Conservation (phyloP, 2,113 vertebrate genomes). For the Phaethon lepturus region DNA sequence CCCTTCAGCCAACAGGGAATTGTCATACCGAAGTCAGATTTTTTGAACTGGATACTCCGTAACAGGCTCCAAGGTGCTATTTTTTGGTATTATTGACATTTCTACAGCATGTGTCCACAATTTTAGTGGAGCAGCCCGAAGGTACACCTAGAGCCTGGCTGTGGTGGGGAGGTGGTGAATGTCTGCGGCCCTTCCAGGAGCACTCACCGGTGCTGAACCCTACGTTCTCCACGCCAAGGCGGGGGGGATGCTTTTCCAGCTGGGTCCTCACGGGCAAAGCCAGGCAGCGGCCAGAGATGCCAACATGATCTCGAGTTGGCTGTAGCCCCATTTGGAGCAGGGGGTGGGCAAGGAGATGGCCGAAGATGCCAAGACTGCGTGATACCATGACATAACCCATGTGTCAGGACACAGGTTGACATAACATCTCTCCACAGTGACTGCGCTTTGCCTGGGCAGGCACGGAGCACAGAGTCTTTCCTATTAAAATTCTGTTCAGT, state of each 20-base stretch:
- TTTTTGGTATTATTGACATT: neutral
- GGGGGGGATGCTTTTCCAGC: neutral
- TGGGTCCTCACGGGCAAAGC: neutral
- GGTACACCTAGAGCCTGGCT: neutral
- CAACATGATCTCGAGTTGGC: accelerated
- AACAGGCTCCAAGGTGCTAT: neutral
- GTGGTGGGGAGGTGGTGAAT: no score
- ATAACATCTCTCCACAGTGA: accelerated
- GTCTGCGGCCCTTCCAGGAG: neutral
- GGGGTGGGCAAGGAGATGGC: accelerated
- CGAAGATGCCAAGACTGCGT: neutral
- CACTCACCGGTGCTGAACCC: accelerated
- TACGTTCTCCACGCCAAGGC: accelerated
- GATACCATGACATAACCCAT: accelerated
- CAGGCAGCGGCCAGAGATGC: neutral
- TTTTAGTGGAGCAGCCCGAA: neutral
- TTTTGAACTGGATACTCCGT: neutral
- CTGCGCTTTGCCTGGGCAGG: neutral
- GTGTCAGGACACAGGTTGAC: neutral
- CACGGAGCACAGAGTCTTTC: accelerated
- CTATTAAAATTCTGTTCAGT: neutral
- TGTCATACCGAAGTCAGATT: accelerated
- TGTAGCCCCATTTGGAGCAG: neutral
- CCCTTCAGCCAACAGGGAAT: neutral
- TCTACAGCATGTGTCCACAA: accelerated